Evolutionary conservation across 2,797 vertebrate genomes (phyloP).

Genomic region (Semotilus atromaculatus): DNA sequence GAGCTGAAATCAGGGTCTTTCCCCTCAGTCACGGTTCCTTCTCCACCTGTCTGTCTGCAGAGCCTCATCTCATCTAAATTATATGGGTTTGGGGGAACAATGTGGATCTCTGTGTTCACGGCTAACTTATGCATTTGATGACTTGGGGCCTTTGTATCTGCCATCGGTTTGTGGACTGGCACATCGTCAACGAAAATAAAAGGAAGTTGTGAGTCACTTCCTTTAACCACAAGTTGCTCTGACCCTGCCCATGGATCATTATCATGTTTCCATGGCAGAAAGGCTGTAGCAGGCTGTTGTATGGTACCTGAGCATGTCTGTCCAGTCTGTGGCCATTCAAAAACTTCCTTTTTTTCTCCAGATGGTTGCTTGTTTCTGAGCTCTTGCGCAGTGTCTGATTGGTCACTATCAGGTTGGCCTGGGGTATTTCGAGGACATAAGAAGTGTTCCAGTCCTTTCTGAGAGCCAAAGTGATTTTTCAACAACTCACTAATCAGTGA

Average conservation of each 20-base stretch:
- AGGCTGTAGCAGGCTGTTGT: conserved; percentile 69
- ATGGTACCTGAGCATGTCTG: conserved; percentile 59
- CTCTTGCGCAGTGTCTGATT: conserved; percentile 42
- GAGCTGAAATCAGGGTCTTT: conserved; percentile 66
- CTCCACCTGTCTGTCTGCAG: conserved; percentile 52
- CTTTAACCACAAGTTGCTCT: conserved; percentile 48
- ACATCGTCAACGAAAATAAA: conserved; percentile 67
- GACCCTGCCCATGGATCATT: conserved; percentile 25
- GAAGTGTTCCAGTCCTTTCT: conserved; percentile 65
- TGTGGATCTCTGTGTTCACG: conserved; percentile 29
- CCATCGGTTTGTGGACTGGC: conserved; percentile 68
- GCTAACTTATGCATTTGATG: conserved; percentile 47
- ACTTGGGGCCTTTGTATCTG: conserved; percentile 58
- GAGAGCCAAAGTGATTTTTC: conserved; percentile 74
- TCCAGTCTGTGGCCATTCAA: conserved; percentile 59
- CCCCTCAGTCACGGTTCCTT: conserved; percentile 58
- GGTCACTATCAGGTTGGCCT: conserved; percentile 44
- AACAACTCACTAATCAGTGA: conserved; percentile 75
- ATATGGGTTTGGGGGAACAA: conserved; percentile 51
- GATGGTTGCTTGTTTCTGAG: conserved; percentile 47
- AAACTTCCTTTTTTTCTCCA: conserved; percentile 53
- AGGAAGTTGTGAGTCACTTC: conserved; percentile 56
- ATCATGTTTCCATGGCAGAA: conserved; percentile 71
- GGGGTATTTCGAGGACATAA: conserved; percentile 50
- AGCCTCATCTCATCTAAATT: conserved; percentile 49